These are phyloP conservation scores for Brachionus calyciflorus DNA, from an alignment of 1,140 invertebrate species.

Conservation along the genomic window DNA sequence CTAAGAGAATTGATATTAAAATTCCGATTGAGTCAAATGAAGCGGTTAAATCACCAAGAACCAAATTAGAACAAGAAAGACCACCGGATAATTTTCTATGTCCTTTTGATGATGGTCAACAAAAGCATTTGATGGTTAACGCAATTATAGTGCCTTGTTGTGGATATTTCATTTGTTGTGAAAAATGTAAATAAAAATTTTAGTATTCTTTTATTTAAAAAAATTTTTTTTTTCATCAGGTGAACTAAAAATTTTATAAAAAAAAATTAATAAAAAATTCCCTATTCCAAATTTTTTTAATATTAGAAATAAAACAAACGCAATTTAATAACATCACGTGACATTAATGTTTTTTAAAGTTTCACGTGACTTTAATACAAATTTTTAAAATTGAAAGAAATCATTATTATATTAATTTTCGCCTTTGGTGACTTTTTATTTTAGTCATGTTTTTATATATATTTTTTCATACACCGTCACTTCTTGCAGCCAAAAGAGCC, in stretches of 20 bases:
- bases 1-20: constrained; percentile 18
- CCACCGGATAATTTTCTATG: constrained; percentile 27
- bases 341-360: too few species aligned
- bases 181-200: constrained; percentile 37
- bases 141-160: constrained; percentile 46
- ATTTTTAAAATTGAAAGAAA: too few species aligned
- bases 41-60: neutral
- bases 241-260: neutral
- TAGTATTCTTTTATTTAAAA: neutral
- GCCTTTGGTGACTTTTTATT: too few species aligned
- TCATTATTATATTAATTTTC: too few species aligned
- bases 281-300: too few species aligned
- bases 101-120: constrained; percentile 30
- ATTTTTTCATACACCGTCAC: too few species aligned
- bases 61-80: neutral
- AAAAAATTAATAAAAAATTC: too few species aligned
- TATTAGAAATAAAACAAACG: too few species aligned
- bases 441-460: too few species aligned
- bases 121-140: constrained; percentile 29
- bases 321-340: too few species aligned
- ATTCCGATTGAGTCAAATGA: neutral
- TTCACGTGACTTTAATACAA: too few species aligned
- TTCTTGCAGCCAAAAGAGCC: too few species aligned
- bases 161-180: constrained; percentile 46
- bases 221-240: neutral